Evolutionary conservation across 2,888 invertebrate genomes (phyloP), one percentile per base, ranked within the genome.

Genomic region (Piscicola geometra): DNA sequence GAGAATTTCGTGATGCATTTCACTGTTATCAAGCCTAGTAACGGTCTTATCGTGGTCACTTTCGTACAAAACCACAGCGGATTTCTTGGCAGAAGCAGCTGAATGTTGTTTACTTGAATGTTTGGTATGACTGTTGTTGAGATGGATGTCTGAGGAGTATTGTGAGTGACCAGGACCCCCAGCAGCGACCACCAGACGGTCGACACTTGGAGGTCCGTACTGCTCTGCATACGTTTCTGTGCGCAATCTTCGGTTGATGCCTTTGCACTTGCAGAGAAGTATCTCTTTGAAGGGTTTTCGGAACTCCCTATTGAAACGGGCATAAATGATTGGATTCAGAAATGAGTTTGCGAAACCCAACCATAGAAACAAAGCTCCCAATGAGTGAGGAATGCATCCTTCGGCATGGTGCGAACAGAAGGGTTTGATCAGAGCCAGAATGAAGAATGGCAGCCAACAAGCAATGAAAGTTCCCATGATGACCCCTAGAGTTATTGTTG

Each of bases 361-460:
- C 85, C 85, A 85, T 78, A 82, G 80, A 52, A 85, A 82, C 47
- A 83, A 79, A 66, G 81, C 79, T 68, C 76, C 79, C 1, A 85
- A 77, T 81, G 80, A 81, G 33, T 71, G 64, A 1, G 85, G 85
- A 60, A 85, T 82, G 66, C 78, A 78, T n/a, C 76, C 69, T 72
- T 76, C 73, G 15, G 33, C 30, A 18, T 77, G 36, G 25, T 77
- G 75, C 1, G 77, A 77, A 77, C 81, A 82, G 76, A 85, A 82
- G 1, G 85, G 84, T 73, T 81, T 79, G 21, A 95, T 90, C 77
- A 98, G 88, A 2, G 97, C 96, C 78, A 97, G 88, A 71, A 95
- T 93, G 86, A 97, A 96, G 87, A 97, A 97, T 21, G 96, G 96
- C 79, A 96, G 87, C 95, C 95, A 95, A 86, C 94, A 95, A 80